Base-by-base conservation (phyloP, 2,113 vertebrate genomes). In the Hiodon alosoides region DNA sequence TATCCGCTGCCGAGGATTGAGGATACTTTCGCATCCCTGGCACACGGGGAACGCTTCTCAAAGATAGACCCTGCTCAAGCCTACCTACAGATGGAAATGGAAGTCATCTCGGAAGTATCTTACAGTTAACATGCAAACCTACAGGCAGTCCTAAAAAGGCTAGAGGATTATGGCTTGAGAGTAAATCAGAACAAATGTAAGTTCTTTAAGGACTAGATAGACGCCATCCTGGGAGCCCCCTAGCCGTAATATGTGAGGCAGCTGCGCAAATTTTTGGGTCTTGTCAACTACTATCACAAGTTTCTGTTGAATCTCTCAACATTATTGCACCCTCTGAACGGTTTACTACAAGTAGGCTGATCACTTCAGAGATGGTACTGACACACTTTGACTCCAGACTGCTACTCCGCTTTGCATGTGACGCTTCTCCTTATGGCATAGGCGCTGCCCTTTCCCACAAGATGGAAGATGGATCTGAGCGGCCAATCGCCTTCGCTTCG, bases 61-160 rank as follows among this genome's bases (percentile, higher is more conserved):
- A 78, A 67, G 58, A 73, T 70, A 2, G 11, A 77, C 10, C 60
- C 60, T 5, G 55, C 66, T 5, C 61, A 74, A 13, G 71, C 62
- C 8, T 75, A 79, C 9, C 50, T 77, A 9, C 80, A 72, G 52
- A 73, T 77, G 48, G 50, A 78, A 54, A 52, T 79, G 55, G 74
- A 83, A 9, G 53, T 57, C 66, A 17, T 74, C 58, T 0, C 77
- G 74, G 13, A 75, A 47, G 0, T 75, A 74, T 14, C 11, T 80
- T 16, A 77, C 67, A 1, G 76, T 83, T 10, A 81, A 75, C 17
- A 79, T 5, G 10, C 46, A 6, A 75, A 76, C 17, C 59, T 72
- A 8, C 3, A 72, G 9, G 31, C 70, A 72, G 69, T 78, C 11
- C 58, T 80, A 3, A 64, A 11, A 5, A 64, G 14, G 5, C 58